Base-by-base conservation (phyloP, 2,888 invertebrate species). In the Nezara viridula region DNA sequence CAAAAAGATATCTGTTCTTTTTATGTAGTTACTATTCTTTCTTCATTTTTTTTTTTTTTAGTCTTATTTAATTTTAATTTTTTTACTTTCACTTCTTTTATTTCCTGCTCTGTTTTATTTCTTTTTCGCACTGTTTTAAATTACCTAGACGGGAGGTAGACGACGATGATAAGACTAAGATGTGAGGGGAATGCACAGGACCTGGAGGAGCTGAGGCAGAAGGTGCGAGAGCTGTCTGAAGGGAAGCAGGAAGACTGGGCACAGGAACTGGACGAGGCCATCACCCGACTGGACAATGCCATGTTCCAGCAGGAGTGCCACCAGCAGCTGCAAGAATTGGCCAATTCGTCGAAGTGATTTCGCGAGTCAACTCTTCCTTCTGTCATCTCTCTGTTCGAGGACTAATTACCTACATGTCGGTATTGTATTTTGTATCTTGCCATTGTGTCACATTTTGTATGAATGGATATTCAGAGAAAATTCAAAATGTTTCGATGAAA, bases 171-270 rank as follows among this genome's bases (percentile, higher is more conserved):
- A 81, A 47, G n/a, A 44, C 81, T 81, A 81, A 81, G 81, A 81
- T 47, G 44, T 47, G 81, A 81, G 44, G 44, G 81, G 81, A 81
- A 40, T 77, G 47, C 66, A 19, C 60, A 93, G 92, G 94, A 94
- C 91, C 93, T 96, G 60, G 96, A 96, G 92, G 95, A 96, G 91
- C 93, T 96, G 19, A 94, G 95, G 90, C 94, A 95, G 92, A 94
- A 95, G 90, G 95, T 96, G 0, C 95, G 96, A 92, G 96, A 96
- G 91, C 93, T 97, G 47, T 96, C 96, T 0, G 96, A 96, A 0
- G 95, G 96, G 27, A 96, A 96, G 92, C 96, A 95, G 90, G 94
- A 94, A 90, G 95, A 95, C 89, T 97, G 96, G 96, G 96, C 96
- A 90, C 93, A 95, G 52, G 97, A 97, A 92, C 92, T 96, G 14